These are phyloP conservation scores for Luperina testacea DNA, from an alignment of 2,888 invertebrate species.

Conservation along the genomic window DNA sequence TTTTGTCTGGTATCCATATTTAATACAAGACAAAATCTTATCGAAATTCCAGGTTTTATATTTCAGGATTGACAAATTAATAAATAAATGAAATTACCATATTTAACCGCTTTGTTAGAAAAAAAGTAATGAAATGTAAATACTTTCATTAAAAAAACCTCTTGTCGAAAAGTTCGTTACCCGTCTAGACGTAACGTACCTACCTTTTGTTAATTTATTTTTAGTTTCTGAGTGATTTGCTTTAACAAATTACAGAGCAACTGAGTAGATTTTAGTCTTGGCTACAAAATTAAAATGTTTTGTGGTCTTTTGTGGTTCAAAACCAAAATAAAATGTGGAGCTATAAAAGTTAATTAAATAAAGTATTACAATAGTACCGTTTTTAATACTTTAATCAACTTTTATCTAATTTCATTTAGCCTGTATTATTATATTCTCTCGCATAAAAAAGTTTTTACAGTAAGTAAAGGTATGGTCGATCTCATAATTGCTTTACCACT, in stretches of 20 bases:
- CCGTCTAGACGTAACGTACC: slow-evolving; percentile 39
- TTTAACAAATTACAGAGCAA: slow-evolving; percentile 9
- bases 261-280: slow-evolving; percentile 16
- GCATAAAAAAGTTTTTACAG: neutral
- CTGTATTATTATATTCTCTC: neutral
- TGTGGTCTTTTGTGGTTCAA: neutral
- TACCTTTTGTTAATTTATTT: slow-evolving; percentile 37
- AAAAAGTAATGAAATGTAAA: neutral
- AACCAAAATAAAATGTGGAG: slow-evolving; percentile 17
- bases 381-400: neutral
- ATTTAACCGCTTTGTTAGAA: neutral
- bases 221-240: slow-evolving; percentile 40
- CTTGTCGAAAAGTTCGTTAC: slow-evolving; percentile 36
- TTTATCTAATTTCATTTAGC: neutral
- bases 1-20: no score
- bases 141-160: neutral
- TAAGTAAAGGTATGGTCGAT: neutral
- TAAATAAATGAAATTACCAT: neutral
- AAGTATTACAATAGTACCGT: neutral
- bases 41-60: neutral
- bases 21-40: neutral
- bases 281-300: slow-evolving; percentile 31
- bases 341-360: slow-evolving; percentile 15
- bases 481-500: no score
- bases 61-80: neutral